Evolutionary conservation across 2,888 invertebrate genomes (phyloP).

Genomic region (Drosophila cyrtoloma): DNA sequence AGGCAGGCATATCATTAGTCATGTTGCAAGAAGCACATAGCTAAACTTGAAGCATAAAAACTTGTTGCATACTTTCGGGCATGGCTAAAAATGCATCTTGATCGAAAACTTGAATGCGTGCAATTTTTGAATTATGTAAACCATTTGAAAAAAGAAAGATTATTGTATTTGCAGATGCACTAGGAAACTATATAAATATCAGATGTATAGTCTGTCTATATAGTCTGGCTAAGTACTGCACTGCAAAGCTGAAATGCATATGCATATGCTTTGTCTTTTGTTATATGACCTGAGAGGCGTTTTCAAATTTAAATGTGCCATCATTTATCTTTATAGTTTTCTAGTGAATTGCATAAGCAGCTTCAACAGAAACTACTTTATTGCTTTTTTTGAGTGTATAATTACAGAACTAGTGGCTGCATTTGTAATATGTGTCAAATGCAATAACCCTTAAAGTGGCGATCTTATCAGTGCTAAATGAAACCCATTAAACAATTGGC

Average conservation of each 20-base stretch:
- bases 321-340: neutral
- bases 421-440: neutral
- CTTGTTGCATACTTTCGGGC: slow-evolving; percentile 44
- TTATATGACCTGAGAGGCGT: neutral
- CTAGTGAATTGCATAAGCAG: neutral
- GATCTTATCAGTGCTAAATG: neutral
- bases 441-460: neutral
- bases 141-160: neutral
- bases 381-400: neutral
- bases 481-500: slow-evolving; percentile 29
- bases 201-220: neutral
- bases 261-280: neutral
- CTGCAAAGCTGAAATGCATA: neutral
- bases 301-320: neutral
- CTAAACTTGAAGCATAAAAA: neutral
- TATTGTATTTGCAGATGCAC: neutral
- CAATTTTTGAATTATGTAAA: neutral
- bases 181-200: neutral
- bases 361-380: neutral
- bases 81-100: neutral
- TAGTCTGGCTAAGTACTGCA: neutral
- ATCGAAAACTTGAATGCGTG: neutral
- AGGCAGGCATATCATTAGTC: slow-evolving; percentile 24
- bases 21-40: slow-evolving; percentile 12
- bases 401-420: neutral